Conservation (phyloP, 2,797 vertebrate species). For the Nyctalus aviator region DNA sequence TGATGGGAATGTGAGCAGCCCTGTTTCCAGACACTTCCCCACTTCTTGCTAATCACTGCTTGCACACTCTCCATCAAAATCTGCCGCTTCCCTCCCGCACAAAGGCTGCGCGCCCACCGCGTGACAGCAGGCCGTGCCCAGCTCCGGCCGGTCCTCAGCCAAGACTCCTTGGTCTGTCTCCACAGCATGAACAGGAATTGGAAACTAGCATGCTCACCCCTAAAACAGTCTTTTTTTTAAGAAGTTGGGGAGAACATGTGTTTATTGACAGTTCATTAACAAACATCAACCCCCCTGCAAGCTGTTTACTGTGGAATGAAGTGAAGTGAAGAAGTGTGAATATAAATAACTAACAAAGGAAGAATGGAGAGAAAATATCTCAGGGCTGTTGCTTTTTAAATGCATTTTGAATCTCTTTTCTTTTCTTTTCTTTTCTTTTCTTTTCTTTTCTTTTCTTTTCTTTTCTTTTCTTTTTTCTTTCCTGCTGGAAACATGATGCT, state of each 20-base stretch:
- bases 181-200: conserved; percentile 67
- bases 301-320: conserved; percentile 84
- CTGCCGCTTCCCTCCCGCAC: conserved; percentile 52
- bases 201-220: conserved; percentile 67
- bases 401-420: conserved; percentile 63
- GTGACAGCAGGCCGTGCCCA: neutral
- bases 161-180: conserved; percentile 56
- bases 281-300: conserved; percentile 86
- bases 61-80: conserved; percentile 76
- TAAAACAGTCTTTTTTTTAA: conserved; percentile 67
- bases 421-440: neutral
- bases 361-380: conserved; percentile 66
- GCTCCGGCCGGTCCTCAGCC: neutral
- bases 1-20: conserved; percentile 61
- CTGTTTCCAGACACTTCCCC: conserved; percentile 78
- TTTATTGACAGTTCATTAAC: conserved; percentile 88
- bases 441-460: conserved; percentile 34
- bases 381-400: conserved; percentile 38
- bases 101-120: neutral
- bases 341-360: conserved; percentile 85
- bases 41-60: conserved; percentile 75
- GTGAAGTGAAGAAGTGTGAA: conserved; percentile 85
- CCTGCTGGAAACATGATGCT: neutral
- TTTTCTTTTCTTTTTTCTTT: neutral
- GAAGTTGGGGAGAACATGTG: conserved; percentile 78